Evolutionary conservation across 2,113 vertebrate genomes (phyloP).

Genomic region (Callorhinus ursinus): DNA sequence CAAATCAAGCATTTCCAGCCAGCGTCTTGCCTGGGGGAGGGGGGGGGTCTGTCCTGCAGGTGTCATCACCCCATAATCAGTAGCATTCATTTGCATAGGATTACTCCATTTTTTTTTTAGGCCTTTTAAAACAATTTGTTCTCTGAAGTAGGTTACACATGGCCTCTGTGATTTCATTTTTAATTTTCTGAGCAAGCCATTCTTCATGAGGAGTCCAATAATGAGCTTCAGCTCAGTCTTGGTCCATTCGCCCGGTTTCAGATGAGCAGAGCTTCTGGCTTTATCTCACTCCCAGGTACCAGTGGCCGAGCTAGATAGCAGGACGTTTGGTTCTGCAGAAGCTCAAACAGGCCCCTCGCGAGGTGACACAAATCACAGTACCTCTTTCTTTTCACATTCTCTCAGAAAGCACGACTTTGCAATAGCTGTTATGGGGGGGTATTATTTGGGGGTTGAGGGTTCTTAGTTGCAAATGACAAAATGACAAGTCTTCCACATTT

Average conservation of each 20-base stretch:
- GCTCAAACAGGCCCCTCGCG: neutral
- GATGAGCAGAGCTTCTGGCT: neutral
- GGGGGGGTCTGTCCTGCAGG: neutral
- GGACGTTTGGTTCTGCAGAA: neutral
- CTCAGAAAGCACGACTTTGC: neutral
- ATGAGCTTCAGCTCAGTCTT: neutral
- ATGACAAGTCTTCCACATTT: neutral
- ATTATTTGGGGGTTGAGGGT: neutral
- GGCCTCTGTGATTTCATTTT: neutral
- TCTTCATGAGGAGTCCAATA: neutral
- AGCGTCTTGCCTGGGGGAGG: neutral
- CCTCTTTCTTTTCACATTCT: neutral
- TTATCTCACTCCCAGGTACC: neutral
- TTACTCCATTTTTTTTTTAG: neutral
- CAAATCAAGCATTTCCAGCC: neutral
- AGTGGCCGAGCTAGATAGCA: neutral
- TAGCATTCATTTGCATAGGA: slow-evolving; percentile 3
- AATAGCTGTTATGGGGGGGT: fast-evolving
- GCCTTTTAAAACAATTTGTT: neutral
- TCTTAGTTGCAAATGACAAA: slow-evolving; percentile 13
- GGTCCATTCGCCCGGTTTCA: neutral
- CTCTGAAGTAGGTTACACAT: neutral
- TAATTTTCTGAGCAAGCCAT: slow-evolving; percentile 31
- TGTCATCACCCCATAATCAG: neutral
- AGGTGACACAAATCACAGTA: neutral